Percentiles rank a stretch among this genome's conserved stretches.
Conservation (phyloP, 2,797 vertebrate genomes). For the Philypnodon macrostomus region DNA sequence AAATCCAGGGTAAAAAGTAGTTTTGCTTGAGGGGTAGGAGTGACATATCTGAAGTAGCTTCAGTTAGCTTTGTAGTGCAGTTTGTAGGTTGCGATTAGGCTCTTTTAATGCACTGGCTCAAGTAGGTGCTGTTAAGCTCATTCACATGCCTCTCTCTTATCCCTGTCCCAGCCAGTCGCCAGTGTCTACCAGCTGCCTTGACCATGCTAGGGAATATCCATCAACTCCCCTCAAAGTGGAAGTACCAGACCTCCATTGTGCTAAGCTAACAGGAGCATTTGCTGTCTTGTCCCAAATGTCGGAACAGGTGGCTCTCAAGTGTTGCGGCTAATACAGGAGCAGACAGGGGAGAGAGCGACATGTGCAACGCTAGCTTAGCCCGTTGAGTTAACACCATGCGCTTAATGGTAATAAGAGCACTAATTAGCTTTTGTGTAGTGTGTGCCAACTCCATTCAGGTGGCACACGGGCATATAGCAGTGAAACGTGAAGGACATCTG, state of each 20-base stretch:
- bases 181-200: constrained; percentile 52
- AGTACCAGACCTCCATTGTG: not conserved
- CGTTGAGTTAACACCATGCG: constrained; percentile 42
- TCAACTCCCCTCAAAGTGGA: constrained; percentile 25
- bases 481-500: constrained; percentile 1
- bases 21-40: too few relatives aligned
- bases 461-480: constrained; percentile 7
- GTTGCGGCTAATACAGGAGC: constrained; percentile 11
- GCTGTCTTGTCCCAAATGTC: constrained; percentile 2
- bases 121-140: constrained; percentile 71
- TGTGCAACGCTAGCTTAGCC: constrained; percentile 49
- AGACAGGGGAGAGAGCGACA: constrained; percentile 14
- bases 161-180: constrained; percentile 54
- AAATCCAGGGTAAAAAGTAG: too few relatives aligned
- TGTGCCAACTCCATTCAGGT: constrained; percentile 45
- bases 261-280: constrained; percentile 8
- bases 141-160: constrained; percentile 67
- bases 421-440: constrained; percentile 60
- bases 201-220: constrained; percentile 53
- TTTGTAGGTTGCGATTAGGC: constrained; percentile 39
- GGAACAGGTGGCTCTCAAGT: constrained; percentile 40
- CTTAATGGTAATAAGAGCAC: constrained; percentile 45
- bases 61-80: too few relatives aligned
- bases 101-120: constrained; percentile 59
- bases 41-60: too few relatives aligned